phyloP scores from a whole-genome alignment of 1,140 invertebrate species.

The Bombus turneri region DNA sequence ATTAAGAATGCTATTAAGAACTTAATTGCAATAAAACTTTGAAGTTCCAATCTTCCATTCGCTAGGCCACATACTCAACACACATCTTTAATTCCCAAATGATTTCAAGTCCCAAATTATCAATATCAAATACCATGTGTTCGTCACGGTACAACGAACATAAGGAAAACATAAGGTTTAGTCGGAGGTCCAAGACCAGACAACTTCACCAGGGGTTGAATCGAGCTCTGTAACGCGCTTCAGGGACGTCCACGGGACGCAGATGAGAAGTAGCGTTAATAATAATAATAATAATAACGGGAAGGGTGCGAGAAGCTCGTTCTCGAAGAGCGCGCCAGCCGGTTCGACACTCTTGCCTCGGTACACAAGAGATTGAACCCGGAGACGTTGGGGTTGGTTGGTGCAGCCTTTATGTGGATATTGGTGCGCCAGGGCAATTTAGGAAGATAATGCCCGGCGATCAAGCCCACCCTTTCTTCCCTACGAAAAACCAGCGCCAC shows the following conservation, averaged over 20 bases:
- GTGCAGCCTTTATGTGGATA: conserved; percentile 53
- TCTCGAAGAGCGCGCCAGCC: conserved; percentile 15
- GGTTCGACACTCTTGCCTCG: not conserved
- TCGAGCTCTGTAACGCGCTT: not conserved
- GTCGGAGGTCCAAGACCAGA: not conserved
- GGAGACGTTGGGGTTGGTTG: conserved; percentile 38
- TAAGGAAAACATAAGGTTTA: conserved; percentile 13
- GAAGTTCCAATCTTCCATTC: no score
- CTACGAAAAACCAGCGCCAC: conserved; percentile 31
- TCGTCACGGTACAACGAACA: not conserved
- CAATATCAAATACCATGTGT: no score
- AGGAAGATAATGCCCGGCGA: conserved; percentile 72
- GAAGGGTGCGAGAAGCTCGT: conserved; percentile 25
- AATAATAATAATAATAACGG: conserved; percentile 64
- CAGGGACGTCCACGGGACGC: no score
- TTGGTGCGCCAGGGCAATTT: conserved; percentile 69
- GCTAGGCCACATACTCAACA: no score
- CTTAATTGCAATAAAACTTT: no score
- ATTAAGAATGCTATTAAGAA: no score
- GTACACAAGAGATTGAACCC: conserved; percentile 33
- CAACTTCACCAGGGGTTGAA: not conserved
- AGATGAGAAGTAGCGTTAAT: conserved; percentile 50
- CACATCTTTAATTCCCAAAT: no score
- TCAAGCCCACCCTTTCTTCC: conserved; percentile 56
- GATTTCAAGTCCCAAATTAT: no score